A percentile compares a stretch with the other conserved stretches of the same genome.
Evolutionary conservation across 2,888 invertebrate genomes (phyloP).

Genomic region (Tortricodes alternella): DNA sequence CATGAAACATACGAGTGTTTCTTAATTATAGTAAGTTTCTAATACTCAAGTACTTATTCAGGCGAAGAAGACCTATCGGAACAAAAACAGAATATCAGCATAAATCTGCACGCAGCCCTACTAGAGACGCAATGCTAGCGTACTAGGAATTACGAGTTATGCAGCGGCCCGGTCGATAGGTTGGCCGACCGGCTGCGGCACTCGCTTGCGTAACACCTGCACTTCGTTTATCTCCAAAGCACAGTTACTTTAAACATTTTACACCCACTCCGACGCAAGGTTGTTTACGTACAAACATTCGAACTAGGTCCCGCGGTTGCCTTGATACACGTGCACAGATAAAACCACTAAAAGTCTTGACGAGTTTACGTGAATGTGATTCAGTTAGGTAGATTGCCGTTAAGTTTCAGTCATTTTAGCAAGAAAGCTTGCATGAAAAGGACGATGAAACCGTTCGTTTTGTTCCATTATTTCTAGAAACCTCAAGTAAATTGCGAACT

Average conservation of each 20-base stretch:
- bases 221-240: conserved; percentile 57
- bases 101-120: conserved; percentile 3
- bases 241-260: conserved; percentile 57
- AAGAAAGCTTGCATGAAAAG: background rate
- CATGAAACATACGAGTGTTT: no score
- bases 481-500: conserved; percentile 15
- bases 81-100: background rate
- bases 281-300: conserved; percentile 53
- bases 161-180: conserved; percentile 63
- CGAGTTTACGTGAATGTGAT: conserved; percentile 7
- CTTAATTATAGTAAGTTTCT: no score
- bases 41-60: no score
- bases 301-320: conserved; percentile 37
- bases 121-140: conserved; percentile 20
- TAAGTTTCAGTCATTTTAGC: background rate
- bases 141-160: conserved; percentile 34
- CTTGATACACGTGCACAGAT: conserved; percentile 36
- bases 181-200: conserved; percentile 54
- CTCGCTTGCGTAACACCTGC: conserved; percentile 65
- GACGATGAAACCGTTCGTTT: background rate
- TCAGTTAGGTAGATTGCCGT: conserved; percentile 10
- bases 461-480: conserved; percentile 3
- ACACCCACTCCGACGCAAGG: conserved; percentile 50
- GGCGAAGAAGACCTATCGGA: background rate
- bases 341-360: conserved; percentile 24